Evolutionary conservation across 2,797 vertebrate species (phyloP).

Genomic region (Gymnothorax javanicus): DNA sequence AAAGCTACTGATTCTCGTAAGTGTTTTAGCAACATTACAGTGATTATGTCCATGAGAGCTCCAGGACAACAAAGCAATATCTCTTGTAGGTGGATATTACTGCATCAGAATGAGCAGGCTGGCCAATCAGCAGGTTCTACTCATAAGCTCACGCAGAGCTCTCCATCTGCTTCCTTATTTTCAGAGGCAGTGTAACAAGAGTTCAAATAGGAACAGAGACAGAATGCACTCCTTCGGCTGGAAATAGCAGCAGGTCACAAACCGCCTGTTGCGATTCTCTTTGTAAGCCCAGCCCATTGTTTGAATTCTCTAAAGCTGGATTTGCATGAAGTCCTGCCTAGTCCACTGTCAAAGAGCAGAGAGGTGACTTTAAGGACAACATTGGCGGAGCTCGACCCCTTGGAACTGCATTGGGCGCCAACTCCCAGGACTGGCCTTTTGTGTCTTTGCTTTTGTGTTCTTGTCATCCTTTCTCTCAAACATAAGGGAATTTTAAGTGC

Average conservation of each 20-base stretch:
- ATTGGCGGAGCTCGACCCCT: not conserved
- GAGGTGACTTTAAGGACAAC: conserved; percentile 13
- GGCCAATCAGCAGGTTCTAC: not conserved
- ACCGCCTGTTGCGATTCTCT: not conserved
- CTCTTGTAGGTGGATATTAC: not conserved
- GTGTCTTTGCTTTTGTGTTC: not conserved
- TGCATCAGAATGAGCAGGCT: not conserved
- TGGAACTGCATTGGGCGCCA: not conserved
- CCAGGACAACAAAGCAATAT: not conserved
- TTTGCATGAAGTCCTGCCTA: not conserved
- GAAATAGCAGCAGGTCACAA: not conserved
- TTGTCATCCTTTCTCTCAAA: not conserved
- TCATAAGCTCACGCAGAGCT: not conserved
- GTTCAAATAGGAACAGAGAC: not conserved
- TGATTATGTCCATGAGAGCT: not conserved
- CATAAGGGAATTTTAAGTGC: not conserved
- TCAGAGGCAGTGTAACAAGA: not conserved
- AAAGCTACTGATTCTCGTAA: not conserved
- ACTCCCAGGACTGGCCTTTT: not conserved
- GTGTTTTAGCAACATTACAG: not conserved
- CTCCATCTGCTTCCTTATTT: not conserved
- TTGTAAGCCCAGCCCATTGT: not conserved
- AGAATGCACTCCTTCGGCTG: not conserved
- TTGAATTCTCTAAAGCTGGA: not conserved
- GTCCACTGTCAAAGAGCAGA: not conserved